Evolutionary conservation across 2,113 vertebrate genomes (phyloP).

Genomic region (Panthera uncia): DNA sequence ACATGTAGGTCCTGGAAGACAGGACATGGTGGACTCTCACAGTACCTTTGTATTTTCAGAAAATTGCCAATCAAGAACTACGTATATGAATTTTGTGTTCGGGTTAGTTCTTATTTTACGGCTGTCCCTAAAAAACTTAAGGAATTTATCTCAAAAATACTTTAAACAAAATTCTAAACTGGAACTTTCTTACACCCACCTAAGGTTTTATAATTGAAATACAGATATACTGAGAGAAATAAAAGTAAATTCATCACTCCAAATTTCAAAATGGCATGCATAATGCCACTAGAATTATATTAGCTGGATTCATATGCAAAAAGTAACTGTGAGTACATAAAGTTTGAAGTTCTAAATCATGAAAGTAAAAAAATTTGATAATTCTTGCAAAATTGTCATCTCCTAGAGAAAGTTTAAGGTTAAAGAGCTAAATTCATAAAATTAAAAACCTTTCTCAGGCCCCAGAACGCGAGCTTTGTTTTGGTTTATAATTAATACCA

Average conservation of each 20-base stretch:
- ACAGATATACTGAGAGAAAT: neutral
- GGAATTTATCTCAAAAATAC: neutral
- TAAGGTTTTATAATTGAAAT: constrained; percentile 5
- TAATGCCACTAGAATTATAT: neutral
- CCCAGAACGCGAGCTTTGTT: neutral
- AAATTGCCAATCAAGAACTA: neutral
- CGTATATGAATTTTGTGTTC: neutral
- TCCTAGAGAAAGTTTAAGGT: constrained; percentile 9
- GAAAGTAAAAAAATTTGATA: constrained; percentile 29
- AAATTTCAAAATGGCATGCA: neutral
- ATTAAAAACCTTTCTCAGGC: neutral
- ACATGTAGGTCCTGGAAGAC: neutral
- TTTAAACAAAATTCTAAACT: constrained; percentile 25
- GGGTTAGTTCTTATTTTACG: constrained; percentile 31
- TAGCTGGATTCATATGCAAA: neutral
- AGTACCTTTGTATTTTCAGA: neutral
- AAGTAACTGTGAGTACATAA: neutral
- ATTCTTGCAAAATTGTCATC: neutral
- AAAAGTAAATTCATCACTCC: neutral
- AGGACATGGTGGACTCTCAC: neutral
- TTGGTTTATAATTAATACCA: neutral
- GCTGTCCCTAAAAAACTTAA: neutral
- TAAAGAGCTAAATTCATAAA: neutral
- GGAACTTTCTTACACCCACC: neutral
- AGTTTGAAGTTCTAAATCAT: constrained; percentile 34